Percentiles rank a stretch among this genome's conserved stretches.
phyloP scores from a whole-genome alignment of 2,113 vertebrate species.

The Bothrops jararaca region DNA sequence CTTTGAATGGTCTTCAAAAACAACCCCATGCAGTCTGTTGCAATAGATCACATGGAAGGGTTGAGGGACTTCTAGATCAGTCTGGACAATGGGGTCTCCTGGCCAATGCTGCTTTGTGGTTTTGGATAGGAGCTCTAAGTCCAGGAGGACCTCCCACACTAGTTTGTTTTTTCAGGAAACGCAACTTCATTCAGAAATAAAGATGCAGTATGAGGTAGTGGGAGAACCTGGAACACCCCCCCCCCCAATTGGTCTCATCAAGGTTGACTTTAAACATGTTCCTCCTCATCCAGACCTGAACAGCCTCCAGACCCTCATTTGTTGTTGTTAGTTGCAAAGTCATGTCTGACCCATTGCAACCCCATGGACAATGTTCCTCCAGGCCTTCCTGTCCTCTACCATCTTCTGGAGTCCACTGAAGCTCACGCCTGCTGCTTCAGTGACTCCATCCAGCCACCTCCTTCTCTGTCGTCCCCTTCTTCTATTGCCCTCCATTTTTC shows the following conservation, averaged over 20 bases:
- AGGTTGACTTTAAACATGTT: background rate
- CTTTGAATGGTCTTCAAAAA: background rate
- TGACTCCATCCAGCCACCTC: too few relatives aligned
- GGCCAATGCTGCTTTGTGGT: too few relatives aligned
- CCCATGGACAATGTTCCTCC: too few relatives aligned
- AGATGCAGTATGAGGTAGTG: background rate
- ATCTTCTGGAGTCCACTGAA: too few relatives aligned
- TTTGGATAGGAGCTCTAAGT: background rate
- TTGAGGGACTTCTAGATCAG: background rate
- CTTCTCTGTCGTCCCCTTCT: too few relatives aligned
- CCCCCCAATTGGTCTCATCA: background rate
- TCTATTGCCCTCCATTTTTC: too few relatives aligned
- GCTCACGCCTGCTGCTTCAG: too few relatives aligned
- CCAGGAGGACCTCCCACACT: background rate
- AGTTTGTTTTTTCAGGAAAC: background rate
- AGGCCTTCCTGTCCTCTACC: too few relatives aligned
- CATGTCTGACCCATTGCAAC: too few relatives aligned
- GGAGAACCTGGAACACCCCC: background rate
- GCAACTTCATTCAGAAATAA: background rate
- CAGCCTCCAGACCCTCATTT: background rate
- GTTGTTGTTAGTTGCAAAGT: too few relatives aligned
- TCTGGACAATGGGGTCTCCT: too few relatives aligned
- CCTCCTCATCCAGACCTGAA: background rate
- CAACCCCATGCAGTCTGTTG: background rate
- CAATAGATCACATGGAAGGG: background rate